Percentiles rank a stretch among this genome's conserved stretches.
These are phyloP conservation scores for Maniola jurtina DNA, from an alignment of 1,140 invertebrate genomes.

Conservation along the genomic window DNA sequence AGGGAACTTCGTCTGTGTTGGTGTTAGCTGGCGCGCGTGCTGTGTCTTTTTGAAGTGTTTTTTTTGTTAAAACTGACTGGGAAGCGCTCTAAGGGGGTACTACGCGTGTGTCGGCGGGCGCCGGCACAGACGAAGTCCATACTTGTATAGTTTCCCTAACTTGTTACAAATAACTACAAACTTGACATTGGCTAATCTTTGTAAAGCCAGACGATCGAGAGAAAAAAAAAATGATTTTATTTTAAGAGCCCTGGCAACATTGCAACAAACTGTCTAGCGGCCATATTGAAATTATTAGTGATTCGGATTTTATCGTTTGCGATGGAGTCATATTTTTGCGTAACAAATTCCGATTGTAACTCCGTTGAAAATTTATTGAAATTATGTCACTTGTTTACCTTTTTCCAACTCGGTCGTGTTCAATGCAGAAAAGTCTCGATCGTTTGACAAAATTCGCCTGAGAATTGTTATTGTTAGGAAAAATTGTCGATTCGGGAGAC, in stretches of 20 bases:
- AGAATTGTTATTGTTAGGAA: slow-evolving; percentile 62
- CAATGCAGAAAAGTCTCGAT: slow-evolving; percentile 71
- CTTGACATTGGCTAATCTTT: too few species aligned
- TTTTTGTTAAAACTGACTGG: too few species aligned
- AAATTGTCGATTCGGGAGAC: slow-evolving; percentile 71
- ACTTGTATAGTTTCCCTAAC: too few species aligned
- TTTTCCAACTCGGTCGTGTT: slow-evolving; percentile 68
- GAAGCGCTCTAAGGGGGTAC: too few species aligned
- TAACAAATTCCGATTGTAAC: slow-evolving; percentile 70
- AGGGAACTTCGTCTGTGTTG: too few species aligned
- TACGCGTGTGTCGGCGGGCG: too few species aligned
- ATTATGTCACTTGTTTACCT: slow-evolving; percentile 73
- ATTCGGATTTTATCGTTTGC: slow-evolving; percentile 76
- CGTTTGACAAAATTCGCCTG: slow-evolving; percentile 75
- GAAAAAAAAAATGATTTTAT: too few species aligned
- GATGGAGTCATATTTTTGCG: slow-evolving; percentile 78
- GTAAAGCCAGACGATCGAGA: too few species aligned
- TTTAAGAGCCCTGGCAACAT: slow-evolving; percentile 36
- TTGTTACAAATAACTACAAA: too few species aligned
- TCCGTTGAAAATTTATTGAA: slow-evolving; percentile 71
- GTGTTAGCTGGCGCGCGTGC: too few species aligned
- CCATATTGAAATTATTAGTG: slow-evolving; percentile 75
- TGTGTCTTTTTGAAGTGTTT: too few species aligned
- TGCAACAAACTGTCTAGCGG: slow-evolving; percentile 34
- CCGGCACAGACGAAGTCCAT: too few species aligned